These are phyloP conservation scores for Eriosoma lanigerum DNA, from an alignment of 1,140 invertebrate species.

Conservation along the genomic window DNA sequence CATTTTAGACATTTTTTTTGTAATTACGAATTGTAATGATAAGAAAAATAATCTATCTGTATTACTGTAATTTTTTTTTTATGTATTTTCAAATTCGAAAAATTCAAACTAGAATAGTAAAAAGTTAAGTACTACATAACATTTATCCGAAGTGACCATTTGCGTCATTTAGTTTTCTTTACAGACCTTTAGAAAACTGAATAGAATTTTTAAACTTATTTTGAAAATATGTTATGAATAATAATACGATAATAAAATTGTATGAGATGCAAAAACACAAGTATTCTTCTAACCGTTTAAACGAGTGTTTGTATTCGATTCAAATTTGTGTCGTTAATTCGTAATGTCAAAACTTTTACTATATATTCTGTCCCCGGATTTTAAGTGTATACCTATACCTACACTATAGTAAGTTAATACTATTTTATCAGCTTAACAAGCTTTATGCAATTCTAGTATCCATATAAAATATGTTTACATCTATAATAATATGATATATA, in stretches of 20 bases:
- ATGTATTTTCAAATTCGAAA: too few relatives aligned
- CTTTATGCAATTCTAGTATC: too few relatives aligned
- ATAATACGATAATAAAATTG: neutral
- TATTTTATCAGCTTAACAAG: neutral
- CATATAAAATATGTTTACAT: too few relatives aligned
- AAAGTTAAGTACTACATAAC: conserved; percentile 17
- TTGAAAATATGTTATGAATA: conserved; percentile 9
- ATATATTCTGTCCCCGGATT: neutral
- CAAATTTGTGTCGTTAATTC: neutral
- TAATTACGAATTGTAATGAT: too few relatives aligned
- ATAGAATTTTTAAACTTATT: neutral
- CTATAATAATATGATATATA: too few relatives aligned
- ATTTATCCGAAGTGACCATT: conserved; percentile 19
- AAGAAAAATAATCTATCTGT: too few relatives aligned
- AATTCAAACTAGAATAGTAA: conserved; percentile 14
- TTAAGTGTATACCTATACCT: too few relatives aligned
- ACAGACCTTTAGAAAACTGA: conserved; percentile 9
- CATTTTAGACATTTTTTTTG: too few relatives aligned
- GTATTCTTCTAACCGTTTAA: conserved; percentile 4
- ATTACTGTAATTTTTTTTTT: too few relatives aligned
- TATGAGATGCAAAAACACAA: neutral
- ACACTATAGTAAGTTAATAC: neutral
- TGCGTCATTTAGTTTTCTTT: neutral
- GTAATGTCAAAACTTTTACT: conserved; percentile 12
- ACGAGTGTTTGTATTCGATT: neutral